These are phyloP conservation scores for Ceratina calcarata DNA, from an alignment of 1,140 invertebrate genomes.

Conservation along the genomic window DNA sequence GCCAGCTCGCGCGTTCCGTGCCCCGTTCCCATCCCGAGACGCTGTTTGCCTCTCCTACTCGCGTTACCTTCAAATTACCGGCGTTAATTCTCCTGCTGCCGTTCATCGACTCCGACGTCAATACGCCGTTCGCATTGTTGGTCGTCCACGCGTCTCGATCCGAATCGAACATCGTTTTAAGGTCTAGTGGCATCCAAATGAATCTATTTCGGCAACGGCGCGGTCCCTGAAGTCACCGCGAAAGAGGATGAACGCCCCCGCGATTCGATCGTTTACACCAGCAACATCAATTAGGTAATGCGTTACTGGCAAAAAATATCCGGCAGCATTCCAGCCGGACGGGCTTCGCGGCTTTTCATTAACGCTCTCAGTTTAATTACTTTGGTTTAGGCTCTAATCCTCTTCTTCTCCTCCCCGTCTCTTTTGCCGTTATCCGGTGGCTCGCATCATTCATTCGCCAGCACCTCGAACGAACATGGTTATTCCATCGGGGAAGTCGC, in stretches of 20 bases:
- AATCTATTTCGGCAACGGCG: constrained; percentile 50
- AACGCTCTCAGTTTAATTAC: constrained; percentile 51
- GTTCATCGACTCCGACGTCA: no score
- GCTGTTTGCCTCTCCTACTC: not conserved
- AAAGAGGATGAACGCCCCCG: constrained; percentile 3
- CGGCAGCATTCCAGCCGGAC: not conserved
- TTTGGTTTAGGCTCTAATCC: constrained; percentile 25
- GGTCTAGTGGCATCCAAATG: no score
- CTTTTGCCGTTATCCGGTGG: not conserved
- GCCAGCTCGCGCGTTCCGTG: constrained; percentile 38
- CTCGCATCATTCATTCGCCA: not conserved
- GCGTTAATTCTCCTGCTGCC: no score
- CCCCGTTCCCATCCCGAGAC: constrained; percentile 1
- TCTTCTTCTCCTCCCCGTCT: not conserved
- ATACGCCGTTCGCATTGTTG: no score
- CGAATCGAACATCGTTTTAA: no score
- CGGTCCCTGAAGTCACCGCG: not conserved
- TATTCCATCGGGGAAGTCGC: not conserved
- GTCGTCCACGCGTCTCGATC: no score
- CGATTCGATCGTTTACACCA: constrained; percentile 33
- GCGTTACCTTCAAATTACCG: no score
- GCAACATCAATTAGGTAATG: constrained; percentile 57
- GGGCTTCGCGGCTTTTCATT: constrained; percentile 30
- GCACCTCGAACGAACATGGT: not conserved
- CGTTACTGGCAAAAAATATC: constrained; percentile 50